A percentile compares a stretch with the other conserved stretches of the same genome.
These are phyloP conservation scores for Oreochromis mossambicus DNA, from an alignment of 2,797 vertebrate genomes.

Conservation along the genomic window DNA sequence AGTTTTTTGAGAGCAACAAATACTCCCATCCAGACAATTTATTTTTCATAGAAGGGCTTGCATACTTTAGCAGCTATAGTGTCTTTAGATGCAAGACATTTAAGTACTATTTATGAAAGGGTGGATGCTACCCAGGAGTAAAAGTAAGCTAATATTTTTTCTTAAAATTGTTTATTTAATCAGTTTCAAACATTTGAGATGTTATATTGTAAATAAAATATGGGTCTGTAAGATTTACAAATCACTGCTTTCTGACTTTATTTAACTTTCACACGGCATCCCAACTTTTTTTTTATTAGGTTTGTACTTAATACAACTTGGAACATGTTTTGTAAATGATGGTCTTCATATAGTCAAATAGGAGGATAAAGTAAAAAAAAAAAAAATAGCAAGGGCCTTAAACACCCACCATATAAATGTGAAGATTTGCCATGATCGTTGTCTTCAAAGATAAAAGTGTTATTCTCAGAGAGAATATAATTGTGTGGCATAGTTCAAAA, in stretches of 20 bases:
- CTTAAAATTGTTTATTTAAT: background rate
- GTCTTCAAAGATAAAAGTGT: background rate
- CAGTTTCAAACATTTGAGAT: background rate
- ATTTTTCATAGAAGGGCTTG: background rate
- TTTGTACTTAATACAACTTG: background rate
- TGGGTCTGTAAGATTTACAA: background rate
- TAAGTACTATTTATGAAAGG: background rate
- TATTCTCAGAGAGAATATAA: background rate
- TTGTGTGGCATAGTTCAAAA: background rate
- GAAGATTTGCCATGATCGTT: background rate
- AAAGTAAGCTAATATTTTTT: background rate
- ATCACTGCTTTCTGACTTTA: background rate
- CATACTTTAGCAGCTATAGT: background rate
- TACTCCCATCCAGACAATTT: background rate
- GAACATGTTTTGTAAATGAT: background rate
- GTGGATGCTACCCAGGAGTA: background rate
- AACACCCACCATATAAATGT: background rate
- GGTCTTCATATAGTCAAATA: background rate
- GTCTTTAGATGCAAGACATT: background rate
- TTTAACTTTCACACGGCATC: background rate
- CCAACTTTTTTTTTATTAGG: background rate
- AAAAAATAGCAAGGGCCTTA: background rate
- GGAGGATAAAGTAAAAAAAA: background rate
- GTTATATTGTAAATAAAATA: background rate
- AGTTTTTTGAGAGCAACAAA: background rate